These are phyloP conservation scores for Acronicta alni DNA, from an alignment of 2,888 invertebrate species.

Conservation along the genomic window DNA sequence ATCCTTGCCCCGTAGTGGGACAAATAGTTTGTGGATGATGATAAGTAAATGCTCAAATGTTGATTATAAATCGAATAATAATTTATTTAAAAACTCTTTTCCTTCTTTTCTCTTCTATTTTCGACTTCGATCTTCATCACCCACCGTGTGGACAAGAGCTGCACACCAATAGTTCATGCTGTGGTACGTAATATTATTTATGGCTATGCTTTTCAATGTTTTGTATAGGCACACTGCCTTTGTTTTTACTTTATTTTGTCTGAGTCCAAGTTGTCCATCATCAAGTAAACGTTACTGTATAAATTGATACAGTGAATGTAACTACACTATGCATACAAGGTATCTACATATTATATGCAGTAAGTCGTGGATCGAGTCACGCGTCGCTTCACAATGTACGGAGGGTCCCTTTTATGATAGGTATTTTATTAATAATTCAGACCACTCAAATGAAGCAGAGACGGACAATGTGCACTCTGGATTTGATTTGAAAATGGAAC, in stretches of 20 bases:
- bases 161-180: too few relatives aligned
- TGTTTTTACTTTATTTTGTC: background rate
- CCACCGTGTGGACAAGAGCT: too few relatives aligned
- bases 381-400: conserved; percentile 24
- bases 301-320: background rate
- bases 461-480: background rate
- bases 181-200: too few relatives aligned
- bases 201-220: background rate
- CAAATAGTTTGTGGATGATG: too few relatives aligned
- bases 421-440: conserved; percentile 36
- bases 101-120: too few relatives aligned
- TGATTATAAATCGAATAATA: too few relatives aligned
- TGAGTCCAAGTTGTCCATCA: background rate
- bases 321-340: background rate
- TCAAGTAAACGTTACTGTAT: too few relatives aligned
- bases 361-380: conserved; percentile 33
- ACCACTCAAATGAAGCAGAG: conserved; percentile 15
- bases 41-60: too few relatives aligned
- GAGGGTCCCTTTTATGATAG: conserved; percentile 25
- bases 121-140: too few relatives aligned
- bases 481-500: too few relatives aligned
- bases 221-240: background rate
- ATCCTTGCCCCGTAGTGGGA: too few relatives aligned
- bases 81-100: too few relatives aligned
- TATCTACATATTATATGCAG: conserved; percentile 6